A percentile compares a stretch with the other conserved stretches of the same genome.
These are phyloP conservation scores for Stichopus chloronotus DNA, from an alignment of 35 echinoderm and acorn worm genomes.

Conservation along the genomic window DNA sequence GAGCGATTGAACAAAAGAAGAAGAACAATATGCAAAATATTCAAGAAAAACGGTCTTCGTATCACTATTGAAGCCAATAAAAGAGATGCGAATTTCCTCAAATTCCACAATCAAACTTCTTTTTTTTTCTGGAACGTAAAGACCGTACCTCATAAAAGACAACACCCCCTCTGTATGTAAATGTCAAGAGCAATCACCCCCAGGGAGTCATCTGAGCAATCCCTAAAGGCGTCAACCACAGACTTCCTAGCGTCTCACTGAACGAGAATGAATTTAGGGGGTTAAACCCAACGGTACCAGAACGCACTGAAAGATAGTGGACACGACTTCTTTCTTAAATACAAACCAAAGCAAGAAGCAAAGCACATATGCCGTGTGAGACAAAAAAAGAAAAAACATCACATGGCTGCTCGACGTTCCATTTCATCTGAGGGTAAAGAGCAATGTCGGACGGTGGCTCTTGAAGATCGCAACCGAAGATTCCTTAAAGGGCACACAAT, in stretches of 20 bases:
- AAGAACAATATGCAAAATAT: not conserved
- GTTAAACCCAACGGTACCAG: slow-evolving; percentile 13
- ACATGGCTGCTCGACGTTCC: slow-evolving; percentile 52
- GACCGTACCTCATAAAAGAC: not conserved
- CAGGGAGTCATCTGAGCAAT: slow-evolving; percentile 24
- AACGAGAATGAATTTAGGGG: slow-evolving; percentile 21
- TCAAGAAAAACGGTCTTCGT: not conserved
- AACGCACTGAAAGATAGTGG: slow-evolving; percentile 20
- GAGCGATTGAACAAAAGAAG: not conserved
- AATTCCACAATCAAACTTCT: not conserved
- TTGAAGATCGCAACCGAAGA: slow-evolving; percentile 28
- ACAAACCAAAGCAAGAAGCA: not conserved
- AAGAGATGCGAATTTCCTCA: slow-evolving; percentile 14
- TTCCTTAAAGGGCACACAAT: slow-evolving; percentile 45
- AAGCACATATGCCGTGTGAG: not conserved
- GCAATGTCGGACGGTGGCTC: slow-evolving; percentile 47
- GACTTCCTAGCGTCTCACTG: slow-evolving; percentile 20
- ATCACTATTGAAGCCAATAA: slow-evolving; percentile 10
- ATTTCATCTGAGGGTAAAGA: slow-evolving; percentile 1
- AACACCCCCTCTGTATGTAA: slow-evolving; percentile 4
- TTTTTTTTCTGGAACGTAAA: not conserved
- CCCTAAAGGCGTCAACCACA: slow-evolving; percentile 48
- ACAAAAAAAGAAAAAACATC: not conserved
- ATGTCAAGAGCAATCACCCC: slow-evolving; percentile 18
- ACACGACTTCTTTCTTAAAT: not conserved